These are phyloP conservation scores for Zosterops borbonicus DNA, from an alignment of 2,113 vertebrate genomes.

Conservation along the genomic window DNA sequence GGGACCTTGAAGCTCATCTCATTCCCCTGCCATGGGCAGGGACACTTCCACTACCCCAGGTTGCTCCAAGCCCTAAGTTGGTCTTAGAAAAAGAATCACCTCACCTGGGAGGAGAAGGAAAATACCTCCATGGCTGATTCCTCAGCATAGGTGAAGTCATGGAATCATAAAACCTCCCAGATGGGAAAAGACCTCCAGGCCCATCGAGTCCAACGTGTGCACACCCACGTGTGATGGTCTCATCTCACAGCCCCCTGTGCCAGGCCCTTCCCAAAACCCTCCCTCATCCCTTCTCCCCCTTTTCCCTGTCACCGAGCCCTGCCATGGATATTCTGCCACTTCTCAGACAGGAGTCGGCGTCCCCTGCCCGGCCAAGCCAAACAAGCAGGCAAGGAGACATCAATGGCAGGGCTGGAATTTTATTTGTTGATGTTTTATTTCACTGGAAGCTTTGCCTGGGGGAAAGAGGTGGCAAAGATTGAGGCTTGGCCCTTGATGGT, in stretches of 20 bases:
- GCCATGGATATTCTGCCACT: neutral
- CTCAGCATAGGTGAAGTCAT: neutral
- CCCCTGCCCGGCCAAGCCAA: neutral
- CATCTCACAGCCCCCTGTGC: accelerated
- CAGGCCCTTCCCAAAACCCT: neutral
- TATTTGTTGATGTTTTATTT: neutral
- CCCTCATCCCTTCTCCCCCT: neutral
- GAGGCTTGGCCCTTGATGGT: neutral
- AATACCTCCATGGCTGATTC: neutral
- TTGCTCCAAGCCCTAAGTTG: neutral
- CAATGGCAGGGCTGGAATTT: neutral
- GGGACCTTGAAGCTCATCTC: neutral
- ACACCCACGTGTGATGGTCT: neutral
- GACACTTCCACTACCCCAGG: neutral
- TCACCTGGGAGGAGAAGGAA: neutral
- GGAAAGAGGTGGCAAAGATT: neutral
- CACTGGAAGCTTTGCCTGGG: neutral
- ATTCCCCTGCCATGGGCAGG: neutral
- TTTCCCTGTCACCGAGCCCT: accelerated
- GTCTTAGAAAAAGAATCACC: neutral
- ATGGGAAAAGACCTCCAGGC: neutral
- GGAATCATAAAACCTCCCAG: neutral
- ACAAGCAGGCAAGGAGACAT: neutral
- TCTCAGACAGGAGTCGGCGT: accelerated
- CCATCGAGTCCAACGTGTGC: neutral